phyloP scores from a whole-genome alignment of 2,113 vertebrate genomes.

The Rhipidura dahli region DNA sequence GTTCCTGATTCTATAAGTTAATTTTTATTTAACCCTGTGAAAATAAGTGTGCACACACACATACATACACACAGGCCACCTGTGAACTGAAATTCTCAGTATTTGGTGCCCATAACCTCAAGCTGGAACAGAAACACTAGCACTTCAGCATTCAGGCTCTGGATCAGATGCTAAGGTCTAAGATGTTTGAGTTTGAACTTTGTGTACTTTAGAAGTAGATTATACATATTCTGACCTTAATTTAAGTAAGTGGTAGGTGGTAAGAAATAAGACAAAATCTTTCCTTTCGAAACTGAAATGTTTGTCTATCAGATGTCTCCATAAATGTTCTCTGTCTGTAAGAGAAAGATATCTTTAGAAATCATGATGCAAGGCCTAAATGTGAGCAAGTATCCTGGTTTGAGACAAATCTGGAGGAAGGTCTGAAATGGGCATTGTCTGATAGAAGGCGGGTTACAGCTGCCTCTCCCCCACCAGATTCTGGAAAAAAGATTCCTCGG shows the following conservation, averaged over 20 bases:
- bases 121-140: not conserved
- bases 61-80: not conserved
- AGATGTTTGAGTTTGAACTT: not conserved
- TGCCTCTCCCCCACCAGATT: no score
- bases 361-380: not conserved
- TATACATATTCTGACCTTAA: not conserved
- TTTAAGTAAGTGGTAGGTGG: not conserved
- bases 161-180: not conserved
- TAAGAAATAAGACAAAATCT: not conserved
- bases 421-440: no score
- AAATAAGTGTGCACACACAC: not conserved
- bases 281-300: slow-evolving; percentile 8
- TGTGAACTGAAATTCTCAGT: not conserved
- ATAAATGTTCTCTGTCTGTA: not conserved
- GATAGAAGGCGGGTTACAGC: no score
- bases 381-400: not conserved
- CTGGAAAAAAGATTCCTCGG: no score
- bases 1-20: not conserved
- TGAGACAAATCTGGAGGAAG: no score
- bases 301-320: not conserved
- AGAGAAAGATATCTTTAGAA: not conserved
- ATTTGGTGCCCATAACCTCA: not conserved
- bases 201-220: not conserved
- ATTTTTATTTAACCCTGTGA: not conserved
- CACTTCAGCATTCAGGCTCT: not conserved